Conservation (phyloP, 1,140 invertebrate species). For the Drosophila arawakana region DNA sequence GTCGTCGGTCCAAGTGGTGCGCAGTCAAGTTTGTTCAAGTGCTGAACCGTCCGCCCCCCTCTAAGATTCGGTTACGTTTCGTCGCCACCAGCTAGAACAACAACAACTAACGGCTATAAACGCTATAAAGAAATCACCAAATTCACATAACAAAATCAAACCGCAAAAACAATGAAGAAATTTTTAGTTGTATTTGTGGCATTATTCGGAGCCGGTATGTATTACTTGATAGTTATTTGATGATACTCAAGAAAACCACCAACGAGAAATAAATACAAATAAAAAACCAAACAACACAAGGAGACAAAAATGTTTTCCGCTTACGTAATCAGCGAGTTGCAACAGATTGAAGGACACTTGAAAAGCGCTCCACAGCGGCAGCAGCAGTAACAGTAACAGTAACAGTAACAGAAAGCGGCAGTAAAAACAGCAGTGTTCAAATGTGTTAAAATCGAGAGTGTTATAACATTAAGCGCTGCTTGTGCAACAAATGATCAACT, state of each 20-base stretch:
- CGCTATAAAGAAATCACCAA: slow-evolving; percentile 40
- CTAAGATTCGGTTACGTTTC: slow-evolving; percentile 60
- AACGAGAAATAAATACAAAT: slow-evolving; percentile 1
- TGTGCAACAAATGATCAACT: slow-evolving; percentile 71
- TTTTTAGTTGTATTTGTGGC: slow-evolving; percentile 84
- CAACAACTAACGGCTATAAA: slow-evolving; percentile 26
- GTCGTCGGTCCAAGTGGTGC: slow-evolving; percentile 82
- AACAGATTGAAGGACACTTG: slow-evolving; percentile 67
- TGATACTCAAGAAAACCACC: slow-evolving; percentile 18
- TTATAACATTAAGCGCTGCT: slow-evolving; percentile 58
- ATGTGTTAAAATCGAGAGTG: slow-evolving; percentile 67
- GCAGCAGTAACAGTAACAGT: not conserved
- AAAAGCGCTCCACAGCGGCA: slow-evolving; percentile 25
- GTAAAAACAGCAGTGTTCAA: slow-evolving; percentile 22
- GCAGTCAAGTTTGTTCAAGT: slow-evolving; percentile 76
- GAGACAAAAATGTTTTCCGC: slow-evolving; percentile 53
- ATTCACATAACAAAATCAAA: slow-evolving; percentile 39
- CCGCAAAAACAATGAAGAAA: slow-evolving; percentile 82
- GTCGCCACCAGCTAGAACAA: slow-evolving; percentile 29
- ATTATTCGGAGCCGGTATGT: slow-evolving; percentile 85
- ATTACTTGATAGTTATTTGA: slow-evolving; percentile 72
- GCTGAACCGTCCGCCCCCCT: slow-evolving; percentile 35
- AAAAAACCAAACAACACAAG: not conserved
- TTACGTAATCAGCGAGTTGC: slow-evolving; percentile 57
- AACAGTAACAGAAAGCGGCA: slow-evolving; percentile 1